Evolutionary conservation across 2,888 invertebrate species (phyloP).

Genomic region (Seira musarum): DNA sequence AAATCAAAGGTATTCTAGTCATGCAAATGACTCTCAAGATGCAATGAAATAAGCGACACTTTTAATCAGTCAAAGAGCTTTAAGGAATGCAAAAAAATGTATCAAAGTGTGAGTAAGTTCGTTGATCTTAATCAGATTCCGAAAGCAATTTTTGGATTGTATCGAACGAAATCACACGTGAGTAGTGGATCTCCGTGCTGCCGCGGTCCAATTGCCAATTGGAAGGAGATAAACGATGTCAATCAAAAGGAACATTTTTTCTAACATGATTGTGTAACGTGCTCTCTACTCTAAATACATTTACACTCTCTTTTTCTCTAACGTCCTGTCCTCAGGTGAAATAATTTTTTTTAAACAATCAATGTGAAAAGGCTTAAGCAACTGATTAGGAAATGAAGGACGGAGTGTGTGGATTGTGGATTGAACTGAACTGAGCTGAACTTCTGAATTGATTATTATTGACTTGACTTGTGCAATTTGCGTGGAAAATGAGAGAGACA

Average conservation of each 20-base stretch:
- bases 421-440: too few species aligned
- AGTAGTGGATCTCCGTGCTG: too few species aligned
- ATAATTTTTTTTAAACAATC: not conserved
- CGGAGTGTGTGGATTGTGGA: not conserved
- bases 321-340: not conserved
- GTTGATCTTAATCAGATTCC: conserved; percentile 15
- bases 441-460: too few species aligned
- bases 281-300: too few species aligned
- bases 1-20: too few species aligned
- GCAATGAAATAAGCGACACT: too few species aligned
- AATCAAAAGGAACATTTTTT: not conserved
- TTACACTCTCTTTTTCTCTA: not conserved
- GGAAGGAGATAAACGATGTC: too few species aligned
- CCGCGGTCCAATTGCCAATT: too few species aligned
- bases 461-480: conserved; percentile 23
- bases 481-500: conserved; percentile 16
- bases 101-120: not conserved
- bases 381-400: conserved; percentile 2
- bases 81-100: too few species aligned
- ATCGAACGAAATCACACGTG: not conserved
- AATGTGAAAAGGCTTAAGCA: not conserved
- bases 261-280: not conserved
- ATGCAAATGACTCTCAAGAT: too few species aligned
- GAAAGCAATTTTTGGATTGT: not conserved
- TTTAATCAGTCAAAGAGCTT: too few species aligned